These are phyloP conservation scores for Saturnia pavonia DNA, from an alignment of 2,888 invertebrate genomes.

Conservation along the genomic window DNA sequence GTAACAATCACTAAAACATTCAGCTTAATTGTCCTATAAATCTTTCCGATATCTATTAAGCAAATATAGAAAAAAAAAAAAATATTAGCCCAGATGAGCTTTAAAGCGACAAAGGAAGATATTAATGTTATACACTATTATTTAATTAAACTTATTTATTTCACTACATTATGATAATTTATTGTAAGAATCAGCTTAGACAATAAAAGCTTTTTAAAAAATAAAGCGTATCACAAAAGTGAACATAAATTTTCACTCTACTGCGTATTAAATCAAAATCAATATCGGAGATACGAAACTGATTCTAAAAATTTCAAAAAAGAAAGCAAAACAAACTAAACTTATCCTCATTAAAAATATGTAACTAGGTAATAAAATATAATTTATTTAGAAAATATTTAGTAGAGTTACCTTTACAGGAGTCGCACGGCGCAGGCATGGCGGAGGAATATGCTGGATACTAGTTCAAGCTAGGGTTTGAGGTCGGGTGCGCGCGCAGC, in stretches of 20 bases:
- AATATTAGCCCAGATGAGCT: not conserved
- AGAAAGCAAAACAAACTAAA: constrained; percentile 25
- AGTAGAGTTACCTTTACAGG: constrained; percentile 65
- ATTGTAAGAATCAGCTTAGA: not conserved
- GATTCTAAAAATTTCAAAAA: constrained; percentile 28
- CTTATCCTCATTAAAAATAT: not conserved
- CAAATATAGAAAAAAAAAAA: not conserved
- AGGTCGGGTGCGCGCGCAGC: constrained; percentile 60
- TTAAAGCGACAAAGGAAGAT: not conserved
- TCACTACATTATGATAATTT: not conserved
- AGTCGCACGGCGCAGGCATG: constrained; percentile 75
- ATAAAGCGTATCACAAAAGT: not conserved
- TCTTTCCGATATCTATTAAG: not conserved
- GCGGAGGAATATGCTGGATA: constrained; percentile 42
- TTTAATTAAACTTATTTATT: not conserved
- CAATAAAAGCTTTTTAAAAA: not conserved
- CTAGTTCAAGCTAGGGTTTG: constrained; percentile 42
- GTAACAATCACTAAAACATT: not conserved
- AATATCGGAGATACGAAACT: not conserved
- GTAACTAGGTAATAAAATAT: not conserved
- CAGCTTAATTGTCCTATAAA: not conserved
- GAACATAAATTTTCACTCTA: not conserved
- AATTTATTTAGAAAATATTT: constrained; percentile 9
- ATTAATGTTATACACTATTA: not conserved
- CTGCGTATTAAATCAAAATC: not conserved